Conservation (phyloP, 2,888 invertebrate species). For the Baronia brevicornis region DNA sequence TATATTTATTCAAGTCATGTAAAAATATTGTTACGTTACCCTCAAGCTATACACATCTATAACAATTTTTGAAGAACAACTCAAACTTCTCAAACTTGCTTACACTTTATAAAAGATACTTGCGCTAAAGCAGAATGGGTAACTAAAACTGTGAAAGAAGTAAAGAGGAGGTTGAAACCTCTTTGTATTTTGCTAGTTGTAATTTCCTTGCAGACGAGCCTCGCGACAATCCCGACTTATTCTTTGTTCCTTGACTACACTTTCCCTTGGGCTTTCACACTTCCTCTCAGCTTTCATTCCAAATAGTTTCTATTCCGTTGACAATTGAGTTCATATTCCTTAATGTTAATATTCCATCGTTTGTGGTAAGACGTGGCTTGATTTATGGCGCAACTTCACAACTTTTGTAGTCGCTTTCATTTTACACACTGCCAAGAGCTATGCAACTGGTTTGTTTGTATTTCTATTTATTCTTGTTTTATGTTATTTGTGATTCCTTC, state of each 20-base stretch:
- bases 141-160: slow-evolving; percentile 32
- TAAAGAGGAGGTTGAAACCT: slow-evolving; percentile 35
- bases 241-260: slow-evolving; percentile 69
- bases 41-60: too few species aligned
- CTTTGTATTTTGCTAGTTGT: slow-evolving; percentile 56
- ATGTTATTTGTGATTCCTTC: slow-evolving; percentile 22
- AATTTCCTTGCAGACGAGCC: slow-evolving; percentile 59
- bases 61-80: too few species aligned
- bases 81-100: neutral
- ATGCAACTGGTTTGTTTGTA: slow-evolving; percentile 40
- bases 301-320: slow-evolving; percentile 21
- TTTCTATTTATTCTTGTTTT: slow-evolving; percentile 31
- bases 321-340: slow-evolving; percentile 22
- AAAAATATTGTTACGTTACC: too few species aligned
- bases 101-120: slow-evolving; percentile 8
- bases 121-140: slow-evolving; percentile 19
- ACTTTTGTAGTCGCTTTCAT: slow-evolving; percentile 64
- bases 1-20: too few species aligned
- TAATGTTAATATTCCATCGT: slow-evolving; percentile 3
- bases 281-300: slow-evolving; percentile 26
- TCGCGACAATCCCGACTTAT: slow-evolving; percentile 67
- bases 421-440: slow-evolving; percentile 47
- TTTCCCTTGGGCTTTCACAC: slow-evolving; percentile 54
- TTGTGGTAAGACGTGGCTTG: slow-evolving; percentile 34
- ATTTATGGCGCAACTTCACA: slow-evolving; percentile 60